Percentiles rank a stretch among this genome's conserved stretches.
phyloP scores from a whole-genome alignment of 2,888 invertebrate genomes.

The Cantharis flavilabris region DNA sequence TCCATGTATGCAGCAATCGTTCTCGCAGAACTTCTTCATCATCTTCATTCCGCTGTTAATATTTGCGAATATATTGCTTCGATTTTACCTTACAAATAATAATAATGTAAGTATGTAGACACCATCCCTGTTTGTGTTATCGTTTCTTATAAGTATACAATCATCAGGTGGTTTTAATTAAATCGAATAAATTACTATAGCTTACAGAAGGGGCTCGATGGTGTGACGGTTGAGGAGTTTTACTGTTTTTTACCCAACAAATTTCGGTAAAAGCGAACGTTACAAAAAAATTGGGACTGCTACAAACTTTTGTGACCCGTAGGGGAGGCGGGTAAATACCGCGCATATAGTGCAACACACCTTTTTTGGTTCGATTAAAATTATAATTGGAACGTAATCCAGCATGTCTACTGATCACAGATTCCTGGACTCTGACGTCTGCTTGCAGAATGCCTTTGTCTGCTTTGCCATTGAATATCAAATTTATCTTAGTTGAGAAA shows the following conservation, averaged over 20 bases:
- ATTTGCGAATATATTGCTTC: not conserved
- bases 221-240: not conserved
- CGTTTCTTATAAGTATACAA: not conserved
- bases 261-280: not conserved
- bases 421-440: not conserved
- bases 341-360: no score
- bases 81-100: not conserved
- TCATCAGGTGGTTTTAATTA: constrained; percentile 1
- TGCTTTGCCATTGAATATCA: not conserved
- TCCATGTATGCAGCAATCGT: not conserved
- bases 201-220: not conserved
- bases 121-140: not conserved
- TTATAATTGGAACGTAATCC: no score
- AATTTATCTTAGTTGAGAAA: not conserved
- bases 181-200: not conserved
- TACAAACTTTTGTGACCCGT: not conserved
- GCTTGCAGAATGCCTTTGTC: not conserved
- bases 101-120: not conserved
- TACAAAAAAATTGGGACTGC: not conserved
- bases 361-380: no score
- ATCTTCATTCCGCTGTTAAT: not conserved
- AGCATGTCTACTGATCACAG: not conserved
- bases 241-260: not conserved
- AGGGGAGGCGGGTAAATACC: no score
- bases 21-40: not conserved